Base-by-base conservation (phyloP, 2,113 vertebrate genomes). In the Ciconia maguari region DNA sequence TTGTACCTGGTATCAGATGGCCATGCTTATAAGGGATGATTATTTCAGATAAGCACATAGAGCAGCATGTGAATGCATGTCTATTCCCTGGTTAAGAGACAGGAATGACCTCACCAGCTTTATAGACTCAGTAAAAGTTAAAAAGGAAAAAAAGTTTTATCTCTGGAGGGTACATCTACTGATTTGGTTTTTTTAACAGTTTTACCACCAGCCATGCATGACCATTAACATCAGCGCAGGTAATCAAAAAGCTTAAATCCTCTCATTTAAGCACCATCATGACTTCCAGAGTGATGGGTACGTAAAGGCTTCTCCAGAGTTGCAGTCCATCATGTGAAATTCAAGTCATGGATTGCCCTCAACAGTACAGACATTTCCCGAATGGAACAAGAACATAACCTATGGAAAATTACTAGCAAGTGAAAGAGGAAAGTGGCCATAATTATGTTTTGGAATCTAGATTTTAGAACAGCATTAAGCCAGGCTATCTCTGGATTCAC, bases 291-390 rank as follows among this genome's bases (percentile, higher is more conserved):
- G 55, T 7, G 80, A 48, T 29, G 69, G 21, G 18, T 16, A 60
- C 0, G 0, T 29, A 20, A 83, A 46, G 24, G 29, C 7, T 79
- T 61, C 60, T 62, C 29, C 69, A 71, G 51, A 38, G 32, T 7
- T 80, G 26, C 41, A 52, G 44, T 1, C 55, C 29, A 17, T 10
- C 27, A 22, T 4, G 13, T 16, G 90, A 57, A 79, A 60, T 55
- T 70, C 66, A 9, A 54, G 14, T 6, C 55, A 78, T 5, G 32
- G 80, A 16, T n/a, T 75, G 42, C 49, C 48, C 91, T 93, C 91
- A 84, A 82, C 86, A 93, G 38, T 61, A 94, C 75, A 91, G 51
- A 95, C 79, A 30, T 69, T 95, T 97, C 94, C 76, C 21, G 17
- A 46, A 42, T 30, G 62, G 96, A 97, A 87, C 58, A 95, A 89